These are phyloP conservation scores for Apeltes quadracus DNA, from an alignment of 2,113 vertebrate genomes.

Conservation along the genomic window DNA sequence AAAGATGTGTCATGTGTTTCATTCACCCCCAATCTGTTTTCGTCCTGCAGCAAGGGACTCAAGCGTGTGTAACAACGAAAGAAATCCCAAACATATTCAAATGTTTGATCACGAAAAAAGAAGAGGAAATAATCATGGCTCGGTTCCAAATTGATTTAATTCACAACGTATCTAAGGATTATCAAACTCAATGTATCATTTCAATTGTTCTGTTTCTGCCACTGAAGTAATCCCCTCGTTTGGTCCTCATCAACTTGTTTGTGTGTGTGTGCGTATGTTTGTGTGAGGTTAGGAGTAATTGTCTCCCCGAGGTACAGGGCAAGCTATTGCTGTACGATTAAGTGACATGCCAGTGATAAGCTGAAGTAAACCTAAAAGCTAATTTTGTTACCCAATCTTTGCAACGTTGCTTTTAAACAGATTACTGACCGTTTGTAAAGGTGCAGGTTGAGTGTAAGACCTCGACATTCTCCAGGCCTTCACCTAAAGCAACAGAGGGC, in stretches of 20 bases:
- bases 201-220: constrained; percentile 33
- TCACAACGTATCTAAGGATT: constrained; percentile 24
- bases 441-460: constrained; percentile 24
- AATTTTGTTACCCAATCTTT: constrained; percentile 38
- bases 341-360: constrained; percentile 66
- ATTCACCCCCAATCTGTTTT: constrained; percentile 19
- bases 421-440: constrained; percentile 32
- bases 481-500: constrained; percentile 1
- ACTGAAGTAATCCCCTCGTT: constrained; percentile 50
- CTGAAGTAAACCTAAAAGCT: constrained; percentile 52
- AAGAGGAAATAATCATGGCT: constrained; percentile 7
- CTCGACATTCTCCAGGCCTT: constrained; percentile 6
- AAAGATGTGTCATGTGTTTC: background rate
- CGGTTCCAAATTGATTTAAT: constrained; percentile 13
- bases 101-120: background rate
- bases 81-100: constrained; percentile 11
- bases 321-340: constrained; percentile 34
- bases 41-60: constrained; percentile 33
- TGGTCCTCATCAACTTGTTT: constrained; percentile 24
- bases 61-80: constrained; percentile 11
- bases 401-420: constrained; percentile 3
- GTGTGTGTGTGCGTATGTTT: constrained; percentile 6
- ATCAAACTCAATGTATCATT: constrained; percentile 18
- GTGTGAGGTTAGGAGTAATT: constrained; percentile 24
- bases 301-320: constrained; percentile 38